Evolutionary conservation across 2,888 invertebrate genomes (phyloP).

Genomic region (Gastrophysa polygoni): DNA sequence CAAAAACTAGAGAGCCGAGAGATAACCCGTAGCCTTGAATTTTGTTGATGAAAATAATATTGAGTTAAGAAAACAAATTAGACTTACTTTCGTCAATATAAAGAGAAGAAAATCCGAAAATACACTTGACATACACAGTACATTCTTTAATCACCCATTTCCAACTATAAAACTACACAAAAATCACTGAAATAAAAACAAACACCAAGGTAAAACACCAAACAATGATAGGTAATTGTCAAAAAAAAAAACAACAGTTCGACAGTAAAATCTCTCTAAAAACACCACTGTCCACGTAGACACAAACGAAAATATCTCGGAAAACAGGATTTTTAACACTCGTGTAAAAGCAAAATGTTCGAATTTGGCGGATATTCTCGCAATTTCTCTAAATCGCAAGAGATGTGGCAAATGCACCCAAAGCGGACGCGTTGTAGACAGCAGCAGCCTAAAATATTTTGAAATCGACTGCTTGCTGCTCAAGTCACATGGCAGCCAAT

Average conservation of each 20-base stretch:
- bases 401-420: not conserved
- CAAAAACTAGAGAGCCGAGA: too few relatives aligned
- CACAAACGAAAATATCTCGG: too few relatives aligned
- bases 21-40: too few relatives aligned
- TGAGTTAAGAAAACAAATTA: too few relatives aligned
- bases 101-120: not conserved
- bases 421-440: not conserved
- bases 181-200: not conserved
- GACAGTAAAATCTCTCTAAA: not conserved
- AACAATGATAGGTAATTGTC: too few relatives aligned
- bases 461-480: constrained; percentile 16
- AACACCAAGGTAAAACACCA: not conserved
- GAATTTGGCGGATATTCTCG: not conserved
- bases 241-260: too few relatives aligned
- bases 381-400: not conserved
- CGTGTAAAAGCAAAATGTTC: not conserved
- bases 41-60: too few relatives aligned
- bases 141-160: not conserved
- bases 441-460: constrained; percentile 15
- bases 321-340: too few relatives aligned
- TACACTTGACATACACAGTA: not conserved
- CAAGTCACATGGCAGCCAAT: constrained; percentile 32
- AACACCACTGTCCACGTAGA: too few relatives aligned
- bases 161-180: not conserved
- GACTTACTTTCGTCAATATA: not conserved